These are phyloP conservation scores for Asbolus verrucosus DNA, from an alignment of 1,140 invertebrate species.

Conservation along the genomic window DNA sequence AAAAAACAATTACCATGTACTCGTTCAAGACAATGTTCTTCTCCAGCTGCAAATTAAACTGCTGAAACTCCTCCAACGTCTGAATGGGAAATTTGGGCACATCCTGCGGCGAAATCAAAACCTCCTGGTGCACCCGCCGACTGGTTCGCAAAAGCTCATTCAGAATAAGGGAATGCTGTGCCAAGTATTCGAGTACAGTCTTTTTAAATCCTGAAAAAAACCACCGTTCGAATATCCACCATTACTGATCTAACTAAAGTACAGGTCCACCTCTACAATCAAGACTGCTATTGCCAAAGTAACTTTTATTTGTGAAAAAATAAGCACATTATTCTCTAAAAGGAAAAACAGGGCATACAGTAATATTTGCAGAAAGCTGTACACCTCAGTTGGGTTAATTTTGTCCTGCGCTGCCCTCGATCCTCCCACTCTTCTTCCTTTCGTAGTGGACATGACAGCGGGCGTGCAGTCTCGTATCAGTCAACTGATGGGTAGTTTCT, in stretches of 20 bases:
- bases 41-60: conserved; percentile 3
- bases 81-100: conserved; percentile 21
- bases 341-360: background rate
- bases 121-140: conserved; percentile 5
- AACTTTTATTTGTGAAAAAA: no score
- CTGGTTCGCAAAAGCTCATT: conserved; percentile 16
- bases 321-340: no score
- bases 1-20: conserved; percentile 34
- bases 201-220: conserved; percentile 30
- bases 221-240: conserved; percentile 54
- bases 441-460: background rate
- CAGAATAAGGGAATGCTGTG: conserved; percentile 6
- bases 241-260: no score
- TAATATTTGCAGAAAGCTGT: background rate
- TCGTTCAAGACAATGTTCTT: background rate
- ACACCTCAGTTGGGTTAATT: background rate
- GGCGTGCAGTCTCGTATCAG: background rate
- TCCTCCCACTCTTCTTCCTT: background rate
- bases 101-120: background rate
- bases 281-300: no score
- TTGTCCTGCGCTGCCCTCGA: background rate
- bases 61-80: conserved; percentile 1
- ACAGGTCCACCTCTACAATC: no score
- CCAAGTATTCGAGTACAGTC: conserved; percentile 20
- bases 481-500: no score